phyloP scores from a whole-genome alignment of 2,113 vertebrate species.

The Aleadryas rufinucha region DNA sequence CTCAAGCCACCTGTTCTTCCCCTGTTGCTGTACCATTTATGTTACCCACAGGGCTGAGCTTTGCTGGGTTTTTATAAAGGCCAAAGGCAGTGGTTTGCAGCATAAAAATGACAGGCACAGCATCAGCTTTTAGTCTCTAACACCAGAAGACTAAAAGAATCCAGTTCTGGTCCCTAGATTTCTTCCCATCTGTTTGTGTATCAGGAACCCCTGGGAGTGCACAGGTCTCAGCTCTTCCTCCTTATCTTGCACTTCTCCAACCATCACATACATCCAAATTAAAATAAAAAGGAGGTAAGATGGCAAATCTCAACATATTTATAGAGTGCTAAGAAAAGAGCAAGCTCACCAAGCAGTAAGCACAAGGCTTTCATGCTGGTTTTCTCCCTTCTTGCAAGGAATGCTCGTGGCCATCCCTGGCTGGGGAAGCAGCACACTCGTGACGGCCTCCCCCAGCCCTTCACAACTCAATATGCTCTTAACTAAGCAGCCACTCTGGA shows the following conservation, averaged over 20 bases:
- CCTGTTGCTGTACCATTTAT: background rate
- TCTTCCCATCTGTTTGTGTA: background rate
- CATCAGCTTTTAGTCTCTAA: background rate
- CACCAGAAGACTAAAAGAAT: background rate
- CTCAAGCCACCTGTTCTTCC: background rate
- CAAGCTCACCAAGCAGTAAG: background rate
- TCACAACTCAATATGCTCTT: background rate
- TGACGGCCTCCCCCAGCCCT: background rate
- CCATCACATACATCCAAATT: background rate
- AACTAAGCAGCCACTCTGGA: background rate
- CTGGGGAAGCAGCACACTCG: background rate
- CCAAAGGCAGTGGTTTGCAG: background rate
- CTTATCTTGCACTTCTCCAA: background rate
- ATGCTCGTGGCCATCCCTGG: background rate
- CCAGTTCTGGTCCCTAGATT: background rate
- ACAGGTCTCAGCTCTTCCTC: background rate
- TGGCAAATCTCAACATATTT: background rate
- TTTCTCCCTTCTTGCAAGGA: background rate
- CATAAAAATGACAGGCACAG: fast-evolving
- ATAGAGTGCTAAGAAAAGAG: background rate
- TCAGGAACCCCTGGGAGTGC: background rate
- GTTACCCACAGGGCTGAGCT: background rate
- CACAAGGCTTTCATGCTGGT: background rate
- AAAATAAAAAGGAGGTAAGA: background rate
- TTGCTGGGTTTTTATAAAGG: background rate